Evolutionary conservation across 2,113 vertebrate genomes (phyloP), one percentile per base, ranked within the genome.

Genomic region (Rana temporaria): DNA sequence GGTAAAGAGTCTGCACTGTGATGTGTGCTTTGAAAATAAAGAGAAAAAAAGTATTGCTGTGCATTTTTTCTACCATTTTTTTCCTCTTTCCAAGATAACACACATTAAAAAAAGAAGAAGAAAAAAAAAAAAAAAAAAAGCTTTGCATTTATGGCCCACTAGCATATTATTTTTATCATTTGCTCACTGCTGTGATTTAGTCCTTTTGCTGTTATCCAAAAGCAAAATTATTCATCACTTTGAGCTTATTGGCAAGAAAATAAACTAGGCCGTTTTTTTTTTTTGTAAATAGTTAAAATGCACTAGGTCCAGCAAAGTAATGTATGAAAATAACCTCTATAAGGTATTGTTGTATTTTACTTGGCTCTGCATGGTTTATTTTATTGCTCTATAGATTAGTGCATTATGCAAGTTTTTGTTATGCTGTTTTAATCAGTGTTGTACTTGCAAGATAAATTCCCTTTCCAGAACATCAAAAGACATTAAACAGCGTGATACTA

Each of bases 111-210:
- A 85, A 86, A 87, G 84, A 62, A n/a, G n/a, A n/a, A n/a, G n/a
- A 11, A 84, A 86, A 87, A 84, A 26, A 30, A 30, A 2, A 30
- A 30, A 2, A 1, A 30, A 30, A 18, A 55, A 24, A 59, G 60
- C 73, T 87, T 85, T 79, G 87, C 34, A 75, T 87, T 85, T 24
- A 60, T n/a, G 53, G 42, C 32, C 38, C 53, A 76, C 19, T 34
- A 84, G 82, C 30, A 16, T 1, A 60, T n/a, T 20, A 5, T 87
- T 87, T 85, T 85, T 62, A 87, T 83, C 84, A 24, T 59, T 66
- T 56, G 22, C 83, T 32, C 57, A 57, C 85, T 78, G 65, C 32
- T 85, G 62, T 85, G 0, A 78, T 75, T 87, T 71, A 55, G 68
- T 69, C 85, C 60, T 74, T 85, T 82, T 85, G 75, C 83, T 83